These are phyloP conservation scores for Mesopsocus fuscifrons DNA, from an alignment of 2,888 invertebrate genomes.

Conservation along the genomic window DNA sequence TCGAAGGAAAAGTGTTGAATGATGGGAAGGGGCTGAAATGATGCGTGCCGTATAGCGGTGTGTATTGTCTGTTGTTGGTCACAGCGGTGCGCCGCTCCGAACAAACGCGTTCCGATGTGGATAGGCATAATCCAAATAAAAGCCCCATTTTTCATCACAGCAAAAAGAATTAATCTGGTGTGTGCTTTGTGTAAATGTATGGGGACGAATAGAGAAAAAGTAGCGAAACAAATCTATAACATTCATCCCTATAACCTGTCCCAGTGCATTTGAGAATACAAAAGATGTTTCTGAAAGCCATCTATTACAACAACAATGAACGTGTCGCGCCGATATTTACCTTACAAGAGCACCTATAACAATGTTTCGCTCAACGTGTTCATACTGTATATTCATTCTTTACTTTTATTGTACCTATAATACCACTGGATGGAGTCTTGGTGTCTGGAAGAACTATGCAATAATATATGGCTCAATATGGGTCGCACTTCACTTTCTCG, in stretches of 20 bases:
- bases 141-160: background rate
- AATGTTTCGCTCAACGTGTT: slow-evolving; percentile 1
- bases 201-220: too few relatives aligned
- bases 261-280: slow-evolving; percentile 9
- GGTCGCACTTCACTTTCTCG: too few relatives aligned
- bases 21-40: too few relatives aligned
- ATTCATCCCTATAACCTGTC: slow-evolving; percentile 10
- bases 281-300: slow-evolving; percentile 10
- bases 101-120: too few relatives aligned
- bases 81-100: too few relatives aligned
- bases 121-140: too few relatives aligned
- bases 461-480: too few relatives aligned
- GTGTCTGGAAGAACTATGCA: too few relatives aligned
- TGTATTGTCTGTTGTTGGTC: too few relatives aligned
- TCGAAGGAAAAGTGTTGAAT: too few relatives aligned
- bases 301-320: slow-evolving; percentile 10
- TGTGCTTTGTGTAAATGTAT: background rate
- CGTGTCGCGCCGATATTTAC: slow-evolving; percentile 6
- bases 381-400: background rate
- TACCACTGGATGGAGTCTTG: too few relatives aligned
- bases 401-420: background rate
- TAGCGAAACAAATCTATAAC: slow-evolving; percentile 7
- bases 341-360: background rate
- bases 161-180: background rate
- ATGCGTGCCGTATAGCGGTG: too few relatives aligned